Percentiles rank a stretch among this genome's conserved stretches.
Conservation (phyloP, 2,797 vertebrate species). For the Hippocampus kuda region DNA sequence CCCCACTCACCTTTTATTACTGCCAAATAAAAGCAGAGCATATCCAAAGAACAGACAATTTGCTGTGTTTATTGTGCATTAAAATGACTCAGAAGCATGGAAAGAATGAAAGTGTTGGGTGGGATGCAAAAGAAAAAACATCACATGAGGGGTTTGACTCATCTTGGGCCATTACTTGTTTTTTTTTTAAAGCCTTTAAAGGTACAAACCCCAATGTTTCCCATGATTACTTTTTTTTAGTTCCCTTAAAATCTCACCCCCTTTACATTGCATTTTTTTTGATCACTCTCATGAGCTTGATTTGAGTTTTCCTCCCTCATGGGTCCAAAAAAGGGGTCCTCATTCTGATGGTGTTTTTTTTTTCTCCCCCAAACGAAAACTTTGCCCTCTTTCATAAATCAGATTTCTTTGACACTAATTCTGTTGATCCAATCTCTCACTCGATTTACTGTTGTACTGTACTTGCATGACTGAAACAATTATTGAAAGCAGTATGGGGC, state of each 20-base stretch:
- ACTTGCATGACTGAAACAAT: not conserved
- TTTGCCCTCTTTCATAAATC: not conserved
- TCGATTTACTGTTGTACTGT: not conserved
- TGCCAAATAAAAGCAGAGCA: slow-evolving; percentile 26
- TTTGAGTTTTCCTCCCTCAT: not conserved
- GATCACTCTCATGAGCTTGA: not conserved
- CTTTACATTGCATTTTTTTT: not conserved
- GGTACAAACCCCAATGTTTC: not conserved
- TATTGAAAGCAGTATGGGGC: not conserved
- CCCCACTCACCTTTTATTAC: slow-evolving; percentile 26
- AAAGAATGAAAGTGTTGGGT: slow-evolving; percentile 16
- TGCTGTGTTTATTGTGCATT: slow-evolving; percentile 43
- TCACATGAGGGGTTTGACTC: slow-evolving; percentile 27
- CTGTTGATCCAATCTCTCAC: not conserved
- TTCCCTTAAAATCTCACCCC: not conserved
- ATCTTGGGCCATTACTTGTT: slow-evolving; percentile 41
- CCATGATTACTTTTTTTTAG: not conserved
- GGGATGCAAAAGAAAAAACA: slow-evolving; percentile 4
- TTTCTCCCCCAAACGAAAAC: not conserved
- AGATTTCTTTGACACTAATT: not conserved
- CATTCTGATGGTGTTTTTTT: not conserved
- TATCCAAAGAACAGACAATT: slow-evolving; percentile 39
- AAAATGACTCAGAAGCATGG: slow-evolving; percentile 11
- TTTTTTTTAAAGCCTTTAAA: not conserved
- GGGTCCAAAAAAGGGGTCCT: not conserved